Percentiles rank a stretch among this genome's conserved stretches.
These are phyloP conservation scores for Porphyrio hochstetteri DNA, from an alignment of 2,113 vertebrate species.

Conservation along the genomic window DNA sequence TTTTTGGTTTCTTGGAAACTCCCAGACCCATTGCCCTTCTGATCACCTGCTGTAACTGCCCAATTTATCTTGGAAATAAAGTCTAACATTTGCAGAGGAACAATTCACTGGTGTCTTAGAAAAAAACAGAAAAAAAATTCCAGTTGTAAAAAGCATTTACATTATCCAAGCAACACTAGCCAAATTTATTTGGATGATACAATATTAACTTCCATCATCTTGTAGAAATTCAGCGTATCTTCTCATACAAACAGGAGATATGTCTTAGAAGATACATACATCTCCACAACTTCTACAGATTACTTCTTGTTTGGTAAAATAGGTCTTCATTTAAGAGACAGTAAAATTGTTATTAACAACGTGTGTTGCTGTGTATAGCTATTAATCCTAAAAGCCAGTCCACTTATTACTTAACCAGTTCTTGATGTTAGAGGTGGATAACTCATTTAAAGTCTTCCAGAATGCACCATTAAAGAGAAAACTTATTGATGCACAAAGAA, in stretches of 20 bases:
- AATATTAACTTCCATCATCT: neutral
- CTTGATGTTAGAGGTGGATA: neutral
- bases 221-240: neutral
- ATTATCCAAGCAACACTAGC: neutral
- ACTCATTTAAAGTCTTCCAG: neutral
- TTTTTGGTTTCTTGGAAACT: neutral
- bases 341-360: neutral
- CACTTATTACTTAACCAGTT: neutral
- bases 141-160: neutral
- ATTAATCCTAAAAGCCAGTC: neutral
- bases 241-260: neutral
- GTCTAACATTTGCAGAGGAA: neutral
- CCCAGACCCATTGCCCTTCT: neutral
- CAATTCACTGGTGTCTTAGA: neutral
- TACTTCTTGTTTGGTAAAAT: neutral
- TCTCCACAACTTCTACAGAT: neutral
- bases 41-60: neutral
- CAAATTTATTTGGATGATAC: neutral
- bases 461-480: neutral
- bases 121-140: neutral
- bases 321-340: neutral
- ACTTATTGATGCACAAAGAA: neutral
- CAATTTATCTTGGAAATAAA: constrained; percentile 9
- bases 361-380: neutral
- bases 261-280: neutral